A percentile compares a stretch with the other conserved stretches of the same genome.
These are phyloP conservation scores for Pangasius mekongensis DNA, from an alignment of 2,797 vertebrate genomes.

Conservation along the genomic window DNA sequence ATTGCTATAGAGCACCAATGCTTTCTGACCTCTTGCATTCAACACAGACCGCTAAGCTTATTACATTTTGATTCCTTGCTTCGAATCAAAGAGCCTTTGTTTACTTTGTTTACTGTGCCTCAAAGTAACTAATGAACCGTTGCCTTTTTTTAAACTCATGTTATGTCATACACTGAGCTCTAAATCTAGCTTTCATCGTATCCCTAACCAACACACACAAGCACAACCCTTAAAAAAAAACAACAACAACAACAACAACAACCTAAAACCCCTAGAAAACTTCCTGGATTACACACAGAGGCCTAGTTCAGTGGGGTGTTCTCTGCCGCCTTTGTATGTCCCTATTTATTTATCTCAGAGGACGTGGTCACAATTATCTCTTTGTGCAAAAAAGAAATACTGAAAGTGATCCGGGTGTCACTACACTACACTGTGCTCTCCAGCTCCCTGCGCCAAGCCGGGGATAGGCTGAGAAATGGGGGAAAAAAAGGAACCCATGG, in stretches of 20 bases:
- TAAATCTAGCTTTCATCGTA: not conserved
- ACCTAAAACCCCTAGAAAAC: constrained; percentile 15
- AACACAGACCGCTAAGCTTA: not conserved
- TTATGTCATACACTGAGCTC: not conserved
- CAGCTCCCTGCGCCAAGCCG: constrained; percentile 66
- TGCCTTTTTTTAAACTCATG: constrained; percentile 1
- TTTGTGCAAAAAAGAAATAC: constrained; percentile 64
- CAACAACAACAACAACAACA: no score
- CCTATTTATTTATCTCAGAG: constrained; percentile 52
- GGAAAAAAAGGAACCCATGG: constrained; percentile 28
- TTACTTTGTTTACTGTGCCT: constrained; percentile 29
- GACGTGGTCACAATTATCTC: constrained; percentile 67
- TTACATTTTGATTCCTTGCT: constrained; percentile 6
- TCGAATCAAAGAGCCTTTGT: constrained; percentile 44
- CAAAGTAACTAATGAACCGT: constrained; percentile 34
- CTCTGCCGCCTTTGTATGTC: constrained; percentile 32
- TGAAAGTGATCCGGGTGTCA: constrained; percentile 58
- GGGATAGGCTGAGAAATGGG: constrained; percentile 35
- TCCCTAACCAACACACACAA: not conserved
- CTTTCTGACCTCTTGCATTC: constrained; percentile 6
- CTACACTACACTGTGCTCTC: constrained; percentile 64
- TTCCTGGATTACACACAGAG: constrained; percentile 13
- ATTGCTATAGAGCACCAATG: not conserved
- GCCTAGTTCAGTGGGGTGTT: constrained; percentile 31
- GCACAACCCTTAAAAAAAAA: not conserved